Conservation (phyloP, 2,113 vertebrate species). For the Crotalus tigris region DNA sequence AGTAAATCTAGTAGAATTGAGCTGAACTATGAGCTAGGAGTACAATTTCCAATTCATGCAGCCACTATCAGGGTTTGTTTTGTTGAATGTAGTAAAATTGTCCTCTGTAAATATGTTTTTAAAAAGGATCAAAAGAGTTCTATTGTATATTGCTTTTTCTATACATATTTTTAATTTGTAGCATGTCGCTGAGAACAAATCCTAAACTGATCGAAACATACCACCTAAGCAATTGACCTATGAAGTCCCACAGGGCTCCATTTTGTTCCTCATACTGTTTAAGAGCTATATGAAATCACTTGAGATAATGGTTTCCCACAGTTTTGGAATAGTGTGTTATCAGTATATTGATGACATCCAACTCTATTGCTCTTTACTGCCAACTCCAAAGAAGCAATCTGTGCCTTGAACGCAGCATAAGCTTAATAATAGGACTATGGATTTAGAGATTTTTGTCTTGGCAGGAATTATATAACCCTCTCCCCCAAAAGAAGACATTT, state of each 20-base stretch:
- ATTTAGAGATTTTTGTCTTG: neutral
- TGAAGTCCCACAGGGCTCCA: neutral
- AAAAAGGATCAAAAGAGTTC: neutral
- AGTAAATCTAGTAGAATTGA: neutral
- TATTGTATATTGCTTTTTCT: neutral
- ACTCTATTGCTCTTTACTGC: neutral
- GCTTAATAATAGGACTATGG: neutral
- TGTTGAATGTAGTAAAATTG: neutral
- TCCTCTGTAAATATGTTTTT: neutral
- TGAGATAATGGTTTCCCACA: neutral
- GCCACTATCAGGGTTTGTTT: neutral
- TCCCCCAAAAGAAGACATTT: neutral
- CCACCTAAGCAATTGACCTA: neutral
- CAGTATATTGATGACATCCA: neutral
- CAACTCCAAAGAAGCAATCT: neutral
- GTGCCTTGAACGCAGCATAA: neutral
- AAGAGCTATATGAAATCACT: neutral
- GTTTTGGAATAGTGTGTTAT: neutral
- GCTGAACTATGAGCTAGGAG: neutral
- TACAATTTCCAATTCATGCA: neutral
- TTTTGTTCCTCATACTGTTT: neutral
- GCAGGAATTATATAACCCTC: neutral
- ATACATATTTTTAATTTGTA: neutral
- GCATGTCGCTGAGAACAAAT: neutral
- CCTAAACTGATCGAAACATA: too few species aligned